A percentile compares a stretch with the other conserved stretches of the same genome.
These are phyloP conservation scores for Erpobdella octoculata DNA, from an alignment of 2,888 invertebrate species.

Conservation along the genomic window DNA sequence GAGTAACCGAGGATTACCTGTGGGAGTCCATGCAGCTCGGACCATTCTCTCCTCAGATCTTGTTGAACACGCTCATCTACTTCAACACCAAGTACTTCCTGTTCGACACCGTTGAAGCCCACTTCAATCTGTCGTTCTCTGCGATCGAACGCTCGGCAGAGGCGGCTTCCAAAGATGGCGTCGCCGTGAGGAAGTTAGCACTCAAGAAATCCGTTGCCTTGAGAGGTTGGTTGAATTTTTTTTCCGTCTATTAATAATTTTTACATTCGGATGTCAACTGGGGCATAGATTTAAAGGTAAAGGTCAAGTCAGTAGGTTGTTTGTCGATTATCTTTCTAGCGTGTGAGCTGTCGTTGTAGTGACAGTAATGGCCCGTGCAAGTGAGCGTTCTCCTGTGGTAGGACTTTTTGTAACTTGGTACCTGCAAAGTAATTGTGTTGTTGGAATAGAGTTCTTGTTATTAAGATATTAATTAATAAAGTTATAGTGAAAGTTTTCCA, in stretches of 20 bases:
- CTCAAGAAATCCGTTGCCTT: neutral
- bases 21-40: constrained; percentile 29
- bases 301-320: too few relatives aligned
- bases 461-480: neutral
- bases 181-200: neutral
- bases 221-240: constrained; percentile 3
- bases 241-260: neutral
- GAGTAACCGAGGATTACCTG: constrained; percentile 28
- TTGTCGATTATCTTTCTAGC: too few relatives aligned
- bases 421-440: too few relatives aligned
- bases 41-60: constrained; percentile 21
- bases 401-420: too few relatives aligned
- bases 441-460: too few relatives aligned
- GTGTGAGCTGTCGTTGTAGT: too few relatives aligned
- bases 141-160: neutral
- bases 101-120: constrained; percentile 25
- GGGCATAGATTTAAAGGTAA: too few relatives aligned
- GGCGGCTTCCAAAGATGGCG: neutral
- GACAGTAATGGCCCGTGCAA: too few relatives aligned
- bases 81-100: constrained; percentile 31
- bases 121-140: constrained; percentile 14
- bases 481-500: neutral
- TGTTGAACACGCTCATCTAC: constrained; percentile 27
- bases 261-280: neutral
- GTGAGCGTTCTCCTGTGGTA: too few relatives aligned